A percentile compares a stretch with the other conserved stretches of the same genome.
These are phyloP conservation scores for Drosophila koepferae DNA, from an alignment of 2,888 invertebrate species.

Conservation along the genomic window DNA sequence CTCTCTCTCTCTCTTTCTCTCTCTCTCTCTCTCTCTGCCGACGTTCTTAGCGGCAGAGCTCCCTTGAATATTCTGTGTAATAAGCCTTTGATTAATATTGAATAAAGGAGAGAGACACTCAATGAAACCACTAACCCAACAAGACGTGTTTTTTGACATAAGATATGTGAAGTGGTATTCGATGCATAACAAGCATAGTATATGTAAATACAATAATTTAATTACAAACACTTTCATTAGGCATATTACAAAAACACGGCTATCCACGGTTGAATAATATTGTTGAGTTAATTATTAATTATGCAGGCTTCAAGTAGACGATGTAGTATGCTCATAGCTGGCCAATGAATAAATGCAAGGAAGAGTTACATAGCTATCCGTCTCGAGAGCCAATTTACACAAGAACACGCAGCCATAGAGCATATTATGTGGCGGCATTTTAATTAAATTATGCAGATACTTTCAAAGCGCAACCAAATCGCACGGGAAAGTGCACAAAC, in stretches of 20 bases:
- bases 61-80: too few species aligned
- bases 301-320: conserved; percentile 46
- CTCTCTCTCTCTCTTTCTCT: too few species aligned
- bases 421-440: conserved; percentile 49
- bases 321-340: conserved; percentile 79
- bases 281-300: conserved; percentile 28
- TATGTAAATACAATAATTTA: background rate
- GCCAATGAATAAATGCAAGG: conserved; percentile 74
- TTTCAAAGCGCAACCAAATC: background rate
- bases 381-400: conserved; percentile 33
- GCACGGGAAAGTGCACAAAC: background rate
- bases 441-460: conserved; percentile 75
- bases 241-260: background rate
- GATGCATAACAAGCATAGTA: too few species aligned
- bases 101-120: too few species aligned
- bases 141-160: too few species aligned
- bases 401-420: conserved; percentile 1
- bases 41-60: too few species aligned
- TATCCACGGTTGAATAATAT: background rate
- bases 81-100: too few species aligned
- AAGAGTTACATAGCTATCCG: conserved; percentile 70
- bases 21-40: too few species aligned
- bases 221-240: conserved; percentile 5
- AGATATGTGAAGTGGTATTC: too few species aligned
- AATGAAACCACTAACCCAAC: too few species aligned